phyloP scores from a whole-genome alignment of 2,888 invertebrate genomes.

The Chloromyia formosa region DNA sequence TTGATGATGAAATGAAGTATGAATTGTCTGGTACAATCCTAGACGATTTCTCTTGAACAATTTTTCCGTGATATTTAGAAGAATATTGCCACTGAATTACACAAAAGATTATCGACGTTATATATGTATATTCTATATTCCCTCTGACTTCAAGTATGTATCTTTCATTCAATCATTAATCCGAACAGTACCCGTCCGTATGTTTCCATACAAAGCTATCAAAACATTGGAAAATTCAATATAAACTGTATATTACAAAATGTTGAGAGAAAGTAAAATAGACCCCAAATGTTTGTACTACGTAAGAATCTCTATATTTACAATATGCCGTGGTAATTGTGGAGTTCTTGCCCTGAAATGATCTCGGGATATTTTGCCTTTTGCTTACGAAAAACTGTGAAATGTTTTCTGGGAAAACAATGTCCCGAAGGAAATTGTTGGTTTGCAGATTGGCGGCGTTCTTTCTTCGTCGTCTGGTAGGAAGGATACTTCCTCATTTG shows the following conservation, averaged over 20 bases:
- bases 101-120: too few relatives aligned
- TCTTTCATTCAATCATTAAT: too few relatives aligned
- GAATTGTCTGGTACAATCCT: not conserved
- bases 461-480: not conserved
- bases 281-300: not conserved
- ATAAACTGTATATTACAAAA: not conserved
- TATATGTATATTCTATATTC: too few relatives aligned
- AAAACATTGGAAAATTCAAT: not conserved
- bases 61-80: too few relatives aligned
- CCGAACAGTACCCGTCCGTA: not conserved
- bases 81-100: too few relatives aligned
- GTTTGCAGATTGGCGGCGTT: constrained; percentile 11
- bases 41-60: too few relatives aligned
- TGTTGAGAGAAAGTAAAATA: not conserved
- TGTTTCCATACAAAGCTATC: not conserved
- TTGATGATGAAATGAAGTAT: not conserved
- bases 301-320: constrained; percentile 10
- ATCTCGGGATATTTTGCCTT: constrained; percentile 25
- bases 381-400: not conserved
- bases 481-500: not conserved
- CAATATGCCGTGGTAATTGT: constrained; percentile 16
- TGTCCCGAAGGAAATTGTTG: constrained; percentile 5
- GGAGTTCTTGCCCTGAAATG: constrained; percentile 10
- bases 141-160: too few relatives aligned
- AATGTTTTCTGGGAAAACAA: constrained; percentile 32